Evolutionary conservation across 53 echinoderm and acorn worm genomes (phyloP), one percentile per base, ranked within the genome.

Genomic region (Luidia sarsii): DNA sequence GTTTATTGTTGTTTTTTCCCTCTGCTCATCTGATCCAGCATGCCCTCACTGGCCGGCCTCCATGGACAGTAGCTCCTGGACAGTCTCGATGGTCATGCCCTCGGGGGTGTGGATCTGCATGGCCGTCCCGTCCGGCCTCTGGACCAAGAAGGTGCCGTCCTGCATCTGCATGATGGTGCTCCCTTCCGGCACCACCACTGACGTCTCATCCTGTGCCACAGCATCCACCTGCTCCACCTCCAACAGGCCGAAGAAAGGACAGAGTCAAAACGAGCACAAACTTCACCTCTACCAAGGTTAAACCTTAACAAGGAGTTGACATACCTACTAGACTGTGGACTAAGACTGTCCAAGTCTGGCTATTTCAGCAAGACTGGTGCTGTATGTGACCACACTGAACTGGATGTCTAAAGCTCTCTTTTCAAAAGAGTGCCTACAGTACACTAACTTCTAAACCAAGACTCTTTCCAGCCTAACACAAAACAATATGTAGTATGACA

Each of bases 21-120:
- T n/a, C n/a, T n/a, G n/a, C n/a, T n/a, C n/a, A n/a, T n/a, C n/a
- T n/a, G n/a, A n/a, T n/a, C n/a, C n/a, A n/a, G n/a, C n/a, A n/a
- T n/a, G n/a, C n/a, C n/a, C n/a, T n/a, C n/a, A n/a, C n/a, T 72
- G 72, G 15, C 72, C 86, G 3, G 75, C 83, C 41, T 93, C 97
- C 83, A 96, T 89, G 33, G 91, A 86, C 33, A 96, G 64, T 18
- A 96, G 81, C 28, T 91, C 97, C 65, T 96, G 97, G 3, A 96
- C 88, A 2, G 97, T 96, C 79, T 96, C 97, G 34, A 96, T 90
- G 52, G 89, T 88, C 91, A 96, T 96, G 3, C 97, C 97, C 23
- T 90, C 97, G 4, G 97, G 92, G 2, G 89, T 88, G 55, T 93
- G 92, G 53, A 96, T 91, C 70, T 96, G 97, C 90, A 96, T 93